Evolutionary conservation across 37 sponge, comb jelly and placozoan genomes (phyloP).

Genomic region (Beroe forskalii): DNA sequence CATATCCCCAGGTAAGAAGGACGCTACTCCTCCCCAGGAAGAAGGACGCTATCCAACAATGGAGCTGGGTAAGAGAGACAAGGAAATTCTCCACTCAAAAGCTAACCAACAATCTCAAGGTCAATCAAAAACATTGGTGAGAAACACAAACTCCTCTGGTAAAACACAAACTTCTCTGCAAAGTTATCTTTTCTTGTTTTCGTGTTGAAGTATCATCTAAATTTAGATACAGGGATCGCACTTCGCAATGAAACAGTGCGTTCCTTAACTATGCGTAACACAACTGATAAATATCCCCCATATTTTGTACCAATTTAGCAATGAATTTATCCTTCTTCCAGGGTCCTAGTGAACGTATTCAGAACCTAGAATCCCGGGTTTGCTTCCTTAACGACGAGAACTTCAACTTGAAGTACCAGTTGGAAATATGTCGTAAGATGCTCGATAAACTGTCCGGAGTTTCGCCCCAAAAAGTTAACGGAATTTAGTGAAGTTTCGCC

Average conservation of each 20-base stretch:
- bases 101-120: slow-evolving; percentile 15
- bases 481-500: too few species aligned
- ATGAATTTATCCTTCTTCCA: not conserved
- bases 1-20: too few species aligned
- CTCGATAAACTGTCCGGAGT: slow-evolving; percentile 32
- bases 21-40: not conserved
- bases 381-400: slow-evolving; percentile 62
- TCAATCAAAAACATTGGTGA: slow-evolving; percentile 33
- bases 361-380: slow-evolving; percentile 34
- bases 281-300: not conserved
- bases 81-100: slow-evolving; percentile 23
- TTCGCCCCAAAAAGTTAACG: too few species aligned
- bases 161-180: too few species aligned
- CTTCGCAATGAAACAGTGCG: too few species aligned
- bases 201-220: too few species aligned
- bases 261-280: too few species aligned
- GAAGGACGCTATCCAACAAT: slow-evolving; percentile 59
- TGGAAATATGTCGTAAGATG: slow-evolving; percentile 53
- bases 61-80: slow-evolving; percentile 62
- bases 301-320: not conserved
- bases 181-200: too few species aligned
- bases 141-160: too few species aligned
- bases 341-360: slow-evolving; percentile 31
- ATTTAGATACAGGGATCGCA: too few species aligned
- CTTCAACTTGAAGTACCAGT: slow-evolving; percentile 62